These are phyloP conservation scores for Trichogramma evanescens DNA, from an alignment of 2,888 invertebrate species.

Conservation along the genomic window DNA sequence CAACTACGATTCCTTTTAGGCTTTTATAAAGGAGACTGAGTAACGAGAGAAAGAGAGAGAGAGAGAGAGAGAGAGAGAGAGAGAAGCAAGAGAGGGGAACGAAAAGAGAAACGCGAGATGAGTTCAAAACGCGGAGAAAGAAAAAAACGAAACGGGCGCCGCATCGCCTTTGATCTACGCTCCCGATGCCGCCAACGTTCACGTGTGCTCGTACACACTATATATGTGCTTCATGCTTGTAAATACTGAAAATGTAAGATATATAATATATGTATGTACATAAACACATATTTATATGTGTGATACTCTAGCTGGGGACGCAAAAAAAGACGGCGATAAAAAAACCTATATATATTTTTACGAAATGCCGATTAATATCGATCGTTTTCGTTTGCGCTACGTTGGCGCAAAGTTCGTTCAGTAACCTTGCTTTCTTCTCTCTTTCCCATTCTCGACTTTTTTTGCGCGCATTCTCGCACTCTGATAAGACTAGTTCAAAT, in stretches of 20 bases:
- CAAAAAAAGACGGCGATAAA: too few relatives aligned
- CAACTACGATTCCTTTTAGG: slow-evolving; percentile 26
- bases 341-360: background rate
- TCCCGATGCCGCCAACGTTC: background rate
- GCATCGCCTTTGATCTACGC: slow-evolving; percentile 15
- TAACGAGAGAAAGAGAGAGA: background rate
- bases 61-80: background rate
- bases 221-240: slow-evolving; percentile 11
- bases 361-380: slow-evolving; percentile 9
- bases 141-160: slow-evolving; percentile 3
- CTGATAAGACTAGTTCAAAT: too few relatives aligned
- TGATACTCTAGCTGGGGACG: too few relatives aligned
- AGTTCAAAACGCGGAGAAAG: background rate
- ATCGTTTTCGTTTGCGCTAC: background rate
- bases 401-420: slow-evolving; percentile 5
- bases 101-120: background rate
- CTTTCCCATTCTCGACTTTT: too few relatives aligned
- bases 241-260: slow-evolving; percentile 15
- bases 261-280: too few relatives aligned
- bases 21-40: slow-evolving; percentile 1
- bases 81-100: background rate
- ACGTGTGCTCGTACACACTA: background rate
- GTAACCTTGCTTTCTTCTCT: slow-evolving; percentile 5
- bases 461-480: too few relatives aligned
- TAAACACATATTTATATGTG: too few relatives aligned